phyloP scores from a whole-genome alignment of 2,888 invertebrate species.

The Orthosia incerta region DNA sequence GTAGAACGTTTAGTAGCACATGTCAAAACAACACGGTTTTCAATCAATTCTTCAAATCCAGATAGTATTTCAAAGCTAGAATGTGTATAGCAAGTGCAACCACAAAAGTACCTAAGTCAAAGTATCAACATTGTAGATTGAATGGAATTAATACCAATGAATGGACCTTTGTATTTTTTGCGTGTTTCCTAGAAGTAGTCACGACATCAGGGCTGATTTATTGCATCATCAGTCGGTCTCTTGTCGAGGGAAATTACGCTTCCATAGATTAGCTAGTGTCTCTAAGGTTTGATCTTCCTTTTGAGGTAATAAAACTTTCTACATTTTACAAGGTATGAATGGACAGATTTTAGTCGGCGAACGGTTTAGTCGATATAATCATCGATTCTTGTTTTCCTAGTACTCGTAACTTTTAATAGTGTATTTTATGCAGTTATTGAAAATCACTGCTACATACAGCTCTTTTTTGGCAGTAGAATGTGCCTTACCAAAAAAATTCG shows the following conservation, averaged over 20 bases:
- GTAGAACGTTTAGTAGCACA: neutral
- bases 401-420: no score
- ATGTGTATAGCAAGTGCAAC: neutral
- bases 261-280: neutral
- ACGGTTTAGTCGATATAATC: neutral
- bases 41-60: neutral
- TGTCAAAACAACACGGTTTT: slow-evolving; percentile 3
- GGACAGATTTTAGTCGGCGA: neutral
- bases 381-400: neutral
- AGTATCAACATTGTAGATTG: neutral
- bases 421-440: no score
- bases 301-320: neutral
- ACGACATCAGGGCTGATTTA: slow-evolving; percentile 16
- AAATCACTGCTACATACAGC: no score
- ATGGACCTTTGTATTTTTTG: slow-evolving; percentile 21
- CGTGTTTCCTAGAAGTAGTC: slow-evolving; percentile 3
- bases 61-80: neutral
- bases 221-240: slow-evolving; percentile 11
- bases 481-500: no score
- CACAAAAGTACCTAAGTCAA: neutral
- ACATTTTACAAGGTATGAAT: neutral
- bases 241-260: neutral
- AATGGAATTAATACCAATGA: slow-evolving; percentile 11
- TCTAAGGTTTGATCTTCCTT: neutral
- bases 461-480: neutral